Conservation (phyloP, 1,140 invertebrate genomes). For the Aphis gossypii region DNA sequence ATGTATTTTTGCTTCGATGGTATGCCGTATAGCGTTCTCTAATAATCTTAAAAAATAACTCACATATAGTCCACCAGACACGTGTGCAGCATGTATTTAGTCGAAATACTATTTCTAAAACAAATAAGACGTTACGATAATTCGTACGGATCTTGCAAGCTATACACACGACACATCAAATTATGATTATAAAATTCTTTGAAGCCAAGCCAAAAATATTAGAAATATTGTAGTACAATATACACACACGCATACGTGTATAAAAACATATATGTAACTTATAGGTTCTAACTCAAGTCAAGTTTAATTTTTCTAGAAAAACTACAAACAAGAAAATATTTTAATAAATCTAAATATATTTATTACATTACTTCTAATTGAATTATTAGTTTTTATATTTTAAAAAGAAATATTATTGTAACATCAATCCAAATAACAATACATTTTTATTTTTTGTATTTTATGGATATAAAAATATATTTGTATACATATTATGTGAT, state of each 20-base stretch:
- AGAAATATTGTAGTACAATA: not conserved
- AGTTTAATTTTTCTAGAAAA: not conserved
- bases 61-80: not conserved
- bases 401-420: not conserved
- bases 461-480: not conserved
- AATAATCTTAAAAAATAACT: not conserved
- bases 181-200: not conserved
- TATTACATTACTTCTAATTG: not conserved
- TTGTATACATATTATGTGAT: not conserved
- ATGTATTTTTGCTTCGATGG: not conserved
- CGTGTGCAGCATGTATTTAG: not conserved
- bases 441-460: not conserved
- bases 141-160: not conserved
- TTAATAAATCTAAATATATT: not conserved
- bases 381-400: conserved; percentile 5
- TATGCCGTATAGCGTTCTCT: not conserved
- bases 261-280: not conserved
- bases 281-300: not conserved
- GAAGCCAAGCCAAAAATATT: not conserved
- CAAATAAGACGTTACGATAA: not conserved
- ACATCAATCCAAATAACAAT: not conserved
- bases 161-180: not conserved
- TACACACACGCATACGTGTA: not conserved
- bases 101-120: not conserved
- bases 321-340: not conserved